Base-by-base conservation (phyloP, 2,888 invertebrate genomes). In the Malachius bipustulatus region DNA sequence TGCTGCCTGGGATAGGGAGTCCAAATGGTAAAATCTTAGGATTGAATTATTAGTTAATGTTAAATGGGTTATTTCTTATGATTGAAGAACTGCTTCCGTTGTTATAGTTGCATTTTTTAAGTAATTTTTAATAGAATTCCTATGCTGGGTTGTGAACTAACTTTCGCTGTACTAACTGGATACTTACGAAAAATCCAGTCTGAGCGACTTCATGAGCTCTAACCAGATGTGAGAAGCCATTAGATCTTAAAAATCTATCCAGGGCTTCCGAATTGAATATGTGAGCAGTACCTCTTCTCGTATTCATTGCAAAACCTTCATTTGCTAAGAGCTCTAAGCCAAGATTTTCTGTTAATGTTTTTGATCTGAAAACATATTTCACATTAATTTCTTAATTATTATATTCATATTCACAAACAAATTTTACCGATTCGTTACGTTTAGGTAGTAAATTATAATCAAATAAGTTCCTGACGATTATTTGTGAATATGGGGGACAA, bases 191-290 rank as follows among this genome's bases (percentile, higher is more conserved):
- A 55, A 81, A 81, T 2, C 82, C 82, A 40, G 67, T 67, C 52
- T 74, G 73, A 34, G 77, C 76, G 40, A 81, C 69, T 60, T 83
- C 81, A 51, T 83, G 82, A 13, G 82, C 83, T 31, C 82, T 59
- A 34, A 83, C 69, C 3, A 83, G 73, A 55, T 80, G 78, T 2
- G 78, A 72, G 24, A 81, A 66, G 31, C 69, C 68, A 60, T 82
- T 80, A 40, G 67, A 63, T 26, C 63, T 57, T 34, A 83, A 64
- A 63, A 83, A 83, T 13, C 68, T 58, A 41, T 75, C 70, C 27
- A 82, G 62, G n/a, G 82, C 82, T 27, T 67, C 67, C 47, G 68
- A 67, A 51, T 71, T 75, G 62, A 82, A 83, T 49, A 79, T 69
- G 59, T 79, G 77, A 2, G 77, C 82, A 0, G 82, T 82, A 38